Evolutionary conservation across 1,140 invertebrate species (phyloP).

Genomic region (Nomia melanderi): DNA sequence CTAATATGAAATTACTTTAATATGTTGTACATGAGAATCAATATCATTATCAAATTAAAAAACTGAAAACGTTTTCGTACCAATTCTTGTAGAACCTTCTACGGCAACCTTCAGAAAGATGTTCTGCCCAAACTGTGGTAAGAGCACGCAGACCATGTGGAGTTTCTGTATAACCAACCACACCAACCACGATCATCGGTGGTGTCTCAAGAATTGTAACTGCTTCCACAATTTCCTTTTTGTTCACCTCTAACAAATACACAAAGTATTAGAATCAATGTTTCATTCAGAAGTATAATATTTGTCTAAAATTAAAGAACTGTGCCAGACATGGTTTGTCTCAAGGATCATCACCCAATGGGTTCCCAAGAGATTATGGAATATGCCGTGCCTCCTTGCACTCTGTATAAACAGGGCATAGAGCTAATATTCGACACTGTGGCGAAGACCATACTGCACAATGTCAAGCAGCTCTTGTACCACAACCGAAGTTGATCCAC

Average conservation of each 20-base stretch:
- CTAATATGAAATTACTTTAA: conserved; percentile 57
- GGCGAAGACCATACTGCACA: conserved; percentile 71
- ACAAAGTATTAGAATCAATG: not conserved
- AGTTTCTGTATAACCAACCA: conserved; percentile 99
- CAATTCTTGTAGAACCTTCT: conserved; percentile 99
- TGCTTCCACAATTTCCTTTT: conserved; percentile 99
- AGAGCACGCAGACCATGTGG: conserved; percentile 96
- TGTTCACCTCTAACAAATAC: conserved; percentile 94
- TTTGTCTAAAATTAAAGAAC: conserved; percentile 26
- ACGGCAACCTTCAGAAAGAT: conserved; percentile 98
- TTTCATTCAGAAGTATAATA: not conserved
- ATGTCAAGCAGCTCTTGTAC: conserved; percentile 75
- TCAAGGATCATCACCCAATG: conserved; percentile 84
- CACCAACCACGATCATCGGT: conserved; percentile 98
- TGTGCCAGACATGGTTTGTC: conserved; percentile 88
- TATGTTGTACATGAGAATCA: not conserved
- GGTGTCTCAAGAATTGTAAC: conserved; percentile 99
- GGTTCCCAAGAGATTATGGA: conserved; percentile 86
- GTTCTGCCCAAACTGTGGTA: conserved; percentile 99
- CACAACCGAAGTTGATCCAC: conserved; percentile 64
- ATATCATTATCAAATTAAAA: not conserved
- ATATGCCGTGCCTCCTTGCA: conserved; percentile 84
- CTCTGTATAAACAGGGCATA: conserved; percentile 77
- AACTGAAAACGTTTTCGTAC: conserved; percentile 82
- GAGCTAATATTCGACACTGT: conserved; percentile 70